phyloP scores from a whole-genome alignment of 2,113 vertebrate species.

The Manacus vitellinus region DNA sequence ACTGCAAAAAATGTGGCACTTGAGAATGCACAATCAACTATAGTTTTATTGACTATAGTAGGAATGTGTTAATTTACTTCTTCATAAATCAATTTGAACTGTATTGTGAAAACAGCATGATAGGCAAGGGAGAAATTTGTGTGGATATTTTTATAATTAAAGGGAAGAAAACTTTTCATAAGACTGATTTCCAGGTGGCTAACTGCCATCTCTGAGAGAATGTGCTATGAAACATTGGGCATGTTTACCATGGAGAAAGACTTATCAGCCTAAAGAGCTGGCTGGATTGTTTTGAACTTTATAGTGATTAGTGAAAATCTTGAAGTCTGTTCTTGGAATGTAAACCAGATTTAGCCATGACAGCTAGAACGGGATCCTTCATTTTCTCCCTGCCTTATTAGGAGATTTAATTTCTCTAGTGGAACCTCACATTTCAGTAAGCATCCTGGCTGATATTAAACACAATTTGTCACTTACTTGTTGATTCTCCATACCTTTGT shows the following conservation, averaged over 20 bases:
- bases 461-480: not conserved
- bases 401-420: not conserved
- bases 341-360: not conserved
- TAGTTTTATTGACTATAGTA: not conserved
- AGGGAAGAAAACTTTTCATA: slow-evolving; percentile 21
- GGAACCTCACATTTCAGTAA: not conserved
- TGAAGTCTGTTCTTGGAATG: not conserved
- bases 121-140: not conserved
- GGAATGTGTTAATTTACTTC: not conserved
- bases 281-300: not conserved
- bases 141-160: slow-evolving; percentile 36
- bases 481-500: not conserved
- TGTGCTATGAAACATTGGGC: not conserved
- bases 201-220: slow-evolving; percentile 1
- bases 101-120: not conserved
- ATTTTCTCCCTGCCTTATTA: not conserved
- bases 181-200: slow-evolving; percentile 18
- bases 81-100: not conserved
- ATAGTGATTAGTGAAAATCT: not conserved
- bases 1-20: not conserved
- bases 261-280: not conserved
- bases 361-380: not conserved
- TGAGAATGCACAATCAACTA: not conserved
- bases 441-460: not conserved
- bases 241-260: not conserved